Base-by-base conservation (phyloP, 2,797 vertebrate genomes). In the Falco concolor region DNA sequence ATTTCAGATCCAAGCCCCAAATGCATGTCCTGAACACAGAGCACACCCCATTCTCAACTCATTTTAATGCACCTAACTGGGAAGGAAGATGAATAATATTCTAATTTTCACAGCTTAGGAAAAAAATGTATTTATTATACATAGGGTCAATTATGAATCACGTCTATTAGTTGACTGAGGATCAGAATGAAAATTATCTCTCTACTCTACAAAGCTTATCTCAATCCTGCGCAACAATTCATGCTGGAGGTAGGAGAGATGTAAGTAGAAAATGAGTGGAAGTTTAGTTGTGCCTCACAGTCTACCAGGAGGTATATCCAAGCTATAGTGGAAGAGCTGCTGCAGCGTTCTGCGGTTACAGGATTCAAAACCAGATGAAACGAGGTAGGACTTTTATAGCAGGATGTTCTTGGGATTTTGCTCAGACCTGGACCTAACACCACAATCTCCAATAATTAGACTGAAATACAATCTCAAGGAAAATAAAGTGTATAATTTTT, bases 221-320 rank as follows among this genome's bases (percentile, higher is more conserved):
- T 63, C 28, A 32, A 3, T 18, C 3, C 24, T 38, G 13, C 20
- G 40, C 45, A 45, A 8, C 0, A 13, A 11, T 23, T 10, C 11
- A 20, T 9, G 1, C 12, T n/a, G 72, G 32, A 83, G 20, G 7
- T 28, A 59, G 24, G 22, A 73, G 44, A 67, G 13, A 42, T 27
- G 13, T 19, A 36, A 61, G 52, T 1, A 27, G 32, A 54, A 85
- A 60, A 60, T 1, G 7, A 34, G 32, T 15, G 25, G 20, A 68
- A 65, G 4, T 42, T 72, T 13, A 19, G 19, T 73, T 95, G 9
- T 91, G 8, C 14, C 72, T 50, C 42, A 7, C 23, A 8, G 17
- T 2, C 5, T 6, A 17, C 7, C 68, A n/a, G 27, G 27, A 91
- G 8, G 13, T 17, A 45, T 53, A 20, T 8, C 45, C 2, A 0